phyloP scores from a whole-genome alignment of 2,888 invertebrate species.

The Athalia circularis region DNA sequence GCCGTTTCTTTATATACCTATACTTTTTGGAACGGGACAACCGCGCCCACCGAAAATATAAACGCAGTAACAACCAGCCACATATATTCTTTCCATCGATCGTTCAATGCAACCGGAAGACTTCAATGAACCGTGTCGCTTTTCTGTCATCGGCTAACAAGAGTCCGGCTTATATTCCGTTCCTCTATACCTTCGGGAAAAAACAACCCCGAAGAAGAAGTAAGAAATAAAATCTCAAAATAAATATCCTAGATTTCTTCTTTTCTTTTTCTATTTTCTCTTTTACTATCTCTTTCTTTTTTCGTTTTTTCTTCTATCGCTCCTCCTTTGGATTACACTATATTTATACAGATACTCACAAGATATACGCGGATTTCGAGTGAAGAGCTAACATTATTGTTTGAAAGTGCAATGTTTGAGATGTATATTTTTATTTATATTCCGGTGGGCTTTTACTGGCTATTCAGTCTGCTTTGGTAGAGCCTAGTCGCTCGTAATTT shows the following conservation, averaged over 20 bases:
- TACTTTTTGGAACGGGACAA: not conserved
- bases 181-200: too few relatives aligned
- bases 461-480: conserved; percentile 25
- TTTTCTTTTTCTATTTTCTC: too few relatives aligned
- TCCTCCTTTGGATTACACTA: too few relatives aligned
- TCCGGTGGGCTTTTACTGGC: not conserved
- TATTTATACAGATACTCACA: too few relatives aligned
- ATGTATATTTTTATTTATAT: not conserved
- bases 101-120: conserved; percentile 56
- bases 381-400: too few relatives aligned
- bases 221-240: not conserved
- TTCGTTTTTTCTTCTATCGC: too few relatives aligned
- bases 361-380: too few relatives aligned
- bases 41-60: conserved; percentile 14
- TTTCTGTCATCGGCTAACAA: conserved; percentile 68
- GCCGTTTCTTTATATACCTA: too few relatives aligned
- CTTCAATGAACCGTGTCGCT: conserved; percentile 61
- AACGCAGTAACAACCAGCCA: not conserved
- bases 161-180: conserved; percentile 48
- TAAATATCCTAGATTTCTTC: too few relatives aligned
- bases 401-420: not conserved
- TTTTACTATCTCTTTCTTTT: too few relatives aligned
- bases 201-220: not conserved
- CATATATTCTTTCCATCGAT: not conserved
- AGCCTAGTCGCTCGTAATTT: conserved; percentile 5